Percentiles rank a stretch among this genome's conserved stretches.
These are phyloP conservation scores for Cyphotilapia sp. DNA, from an alignment of 2,113 vertebrate species.

Conservation along the genomic window DNA sequence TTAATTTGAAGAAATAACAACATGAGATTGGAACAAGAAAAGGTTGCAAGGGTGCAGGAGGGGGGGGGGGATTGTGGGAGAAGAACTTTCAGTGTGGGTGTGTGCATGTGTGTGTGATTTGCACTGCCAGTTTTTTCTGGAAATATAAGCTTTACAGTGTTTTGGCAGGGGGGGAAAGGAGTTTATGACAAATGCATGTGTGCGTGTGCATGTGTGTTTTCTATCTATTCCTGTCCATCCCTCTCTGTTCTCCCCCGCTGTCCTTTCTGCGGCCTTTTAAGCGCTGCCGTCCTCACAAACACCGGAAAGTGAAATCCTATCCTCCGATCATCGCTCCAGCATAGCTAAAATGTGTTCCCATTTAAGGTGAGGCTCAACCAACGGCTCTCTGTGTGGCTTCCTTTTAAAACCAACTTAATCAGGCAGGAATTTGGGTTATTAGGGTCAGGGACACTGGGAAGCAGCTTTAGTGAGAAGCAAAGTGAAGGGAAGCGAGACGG, in stretches of 20 bases:
- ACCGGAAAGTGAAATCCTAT: slow-evolving; percentile 59
- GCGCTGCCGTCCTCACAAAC: slow-evolving; percentile 11
- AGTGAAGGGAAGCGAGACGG: slow-evolving; percentile 14
- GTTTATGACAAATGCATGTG: neutral
- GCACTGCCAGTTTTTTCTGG: neutral
- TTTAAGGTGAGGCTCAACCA: slow-evolving; percentile 68
- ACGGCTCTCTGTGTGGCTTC: slow-evolving; percentile 58
- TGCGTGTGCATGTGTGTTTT: neutral
- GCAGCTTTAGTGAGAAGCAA: slow-evolving; percentile 13
- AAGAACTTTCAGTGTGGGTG: neutral
- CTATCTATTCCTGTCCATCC: neutral
- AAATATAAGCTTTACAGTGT: neutral
- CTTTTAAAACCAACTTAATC: slow-evolving; percentile 69
- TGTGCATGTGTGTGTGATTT: neutral
- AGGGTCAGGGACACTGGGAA: slow-evolving; percentile 53
- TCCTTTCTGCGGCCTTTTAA: slow-evolving; percentile 7
- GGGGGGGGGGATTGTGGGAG: neutral
- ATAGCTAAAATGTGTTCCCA: slow-evolving; percentile 61
- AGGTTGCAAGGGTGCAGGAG: slow-evolving; percentile 24
- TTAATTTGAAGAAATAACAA: slow-evolving; percentile 72
- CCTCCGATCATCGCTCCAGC: slow-evolving; percentile 47
- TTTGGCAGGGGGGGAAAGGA: neutral
- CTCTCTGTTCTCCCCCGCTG: neutral
- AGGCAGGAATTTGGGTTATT: slow-evolving; percentile 66
- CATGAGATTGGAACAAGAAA: slow-evolving; percentile 48